Evolutionary conservation across 2,888 invertebrate genomes (phyloP), one percentile per base, ranked within the genome.

Genomic region (Mycogona germanica): DNA sequence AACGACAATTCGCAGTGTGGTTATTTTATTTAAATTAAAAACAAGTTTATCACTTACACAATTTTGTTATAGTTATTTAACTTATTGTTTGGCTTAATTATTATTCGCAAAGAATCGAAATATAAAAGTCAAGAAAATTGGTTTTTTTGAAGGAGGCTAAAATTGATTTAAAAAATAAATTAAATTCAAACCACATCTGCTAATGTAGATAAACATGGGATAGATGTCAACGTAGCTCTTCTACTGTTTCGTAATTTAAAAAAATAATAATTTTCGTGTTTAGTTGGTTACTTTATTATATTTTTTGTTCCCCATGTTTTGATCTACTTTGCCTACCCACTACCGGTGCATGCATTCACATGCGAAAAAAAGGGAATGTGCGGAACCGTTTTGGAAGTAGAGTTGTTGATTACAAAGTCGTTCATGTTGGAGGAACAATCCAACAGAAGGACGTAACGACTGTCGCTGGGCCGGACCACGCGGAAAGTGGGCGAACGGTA

Each of bases 331-430:
- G 9, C 9, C 14, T 45, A 25, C 25, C 9, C 21, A 17, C 6
- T 47, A 28, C 30, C 23, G 44, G 35, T 46, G 53, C 53, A 53
- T 45, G 45, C 53, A 38, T 42, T 41, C 28, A 51, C 37, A 37
- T 51, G 40, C 26, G 38, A 49, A 49, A 37, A 25, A 26, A 42
- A 44, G 44, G 44, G 21, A 51, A 51, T 48, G 53, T 53, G 53
- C 53, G 53, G 30, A 51, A 51, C 51, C 51, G 25, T 51, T 51
- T 17, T 21, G 40, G 30, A 30, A 44, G 51, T 21, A 26, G 49
- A 37, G 26, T 23, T 53, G 40, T 53, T 48, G 48, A 48, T 55
- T 55, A 55, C 55, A 55, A 55, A 55, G 50, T 42, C 42, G 50
- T 55, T 55, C 49, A 55, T 41, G 32, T 51, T 44, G 21, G 49